Base-by-base conservation (phyloP, 1,140 invertebrate genomes). In the Protaetia brevitarsis region DNA sequence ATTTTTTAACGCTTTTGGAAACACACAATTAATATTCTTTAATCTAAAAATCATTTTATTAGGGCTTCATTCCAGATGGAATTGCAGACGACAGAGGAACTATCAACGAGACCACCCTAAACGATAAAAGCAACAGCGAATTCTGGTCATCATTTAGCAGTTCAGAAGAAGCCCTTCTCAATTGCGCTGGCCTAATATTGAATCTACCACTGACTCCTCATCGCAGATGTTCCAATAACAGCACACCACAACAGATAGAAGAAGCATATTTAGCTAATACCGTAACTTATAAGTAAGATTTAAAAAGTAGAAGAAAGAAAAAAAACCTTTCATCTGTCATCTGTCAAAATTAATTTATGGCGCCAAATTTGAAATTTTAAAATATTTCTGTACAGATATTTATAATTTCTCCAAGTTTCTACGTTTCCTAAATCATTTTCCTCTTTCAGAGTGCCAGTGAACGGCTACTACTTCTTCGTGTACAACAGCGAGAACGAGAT, bases 401-500 rank as follows among this genome's bases (percentile, higher is more conserved):
- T n/a, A n/a, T n/a, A n/a, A n/a, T 56, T 7, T 10, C 8, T 21
- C 45, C 26, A 27, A 30, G n/a, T 63, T 5, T 0, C 34, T 16
- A 10, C 34, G 8, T 1, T 2, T 11, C 13, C 31, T 34, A 34
- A 34, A 34, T 34, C 1, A 34, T 69, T 63, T 64, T 69, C 67
- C 56, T 69, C 66, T 77, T 77, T 19, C 71, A 87, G 85, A 66
- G 85, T 91, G 0, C 87, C 88, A 34, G 80, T 81, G 1, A 88
- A 89, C 69, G 89, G 89, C 19, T 91, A 91, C 73, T 92, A 92
- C 69, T 92, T 92, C 78, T 92, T 92, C 75, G 87, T 92, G 0
- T 91, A 91, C 80, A 90, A 88, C 72, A 91, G 89, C 11, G 89
- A 92, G 74, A 92, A 92, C 72, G 90, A 92, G 74, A 83, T 90